Evolutionary conservation across 1,140 invertebrate genomes (phyloP).

Genomic region (Onthophagus taurus): DNA sequence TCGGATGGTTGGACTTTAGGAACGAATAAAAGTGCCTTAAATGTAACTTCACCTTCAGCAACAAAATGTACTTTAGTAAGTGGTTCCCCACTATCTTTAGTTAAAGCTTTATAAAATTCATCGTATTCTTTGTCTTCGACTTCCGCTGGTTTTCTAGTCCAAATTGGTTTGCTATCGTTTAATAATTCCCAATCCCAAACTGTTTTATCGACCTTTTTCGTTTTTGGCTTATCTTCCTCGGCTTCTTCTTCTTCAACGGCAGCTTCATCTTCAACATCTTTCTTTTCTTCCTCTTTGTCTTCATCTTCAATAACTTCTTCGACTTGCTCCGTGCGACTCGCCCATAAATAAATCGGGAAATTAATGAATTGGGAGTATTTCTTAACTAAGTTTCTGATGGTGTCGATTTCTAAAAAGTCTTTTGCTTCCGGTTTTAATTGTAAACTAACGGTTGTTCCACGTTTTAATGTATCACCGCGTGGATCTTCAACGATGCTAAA

Average conservation of each 20-base stretch:
- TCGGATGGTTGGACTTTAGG: conserved; percentile 85
- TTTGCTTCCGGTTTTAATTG: conserved; percentile 94
- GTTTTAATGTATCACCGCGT: conserved; percentile 50
- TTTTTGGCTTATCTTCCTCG: conserved; percentile 78
- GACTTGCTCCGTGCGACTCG: conserved; percentile 82
- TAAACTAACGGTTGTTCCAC: conserved; percentile 49
- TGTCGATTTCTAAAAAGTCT: conserved; percentile 90
- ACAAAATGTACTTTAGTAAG: conserved; percentile 90
- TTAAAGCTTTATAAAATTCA: conserved; percentile 90
- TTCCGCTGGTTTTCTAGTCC: conserved; percentile 85
- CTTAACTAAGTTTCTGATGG: conserved; percentile 81
- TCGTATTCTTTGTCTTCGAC: conserved; percentile 83
- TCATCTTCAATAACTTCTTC: conserved; percentile 58
- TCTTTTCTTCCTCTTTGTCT: conserved; percentile 28
- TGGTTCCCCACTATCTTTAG: conserved; percentile 83
- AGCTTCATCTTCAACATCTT: conserved; percentile 37
- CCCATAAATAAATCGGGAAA: conserved; percentile 96
- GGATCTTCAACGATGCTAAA: conserved; percentile 92
- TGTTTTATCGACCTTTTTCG: conserved; percentile 87
- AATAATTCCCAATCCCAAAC: conserved; percentile 97
- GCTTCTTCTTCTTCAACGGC: conserved; percentile 55
- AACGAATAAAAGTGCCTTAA: conserved; percentile 92
- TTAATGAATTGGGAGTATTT: conserved; percentile 99
- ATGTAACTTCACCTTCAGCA: conserved; percentile 97
- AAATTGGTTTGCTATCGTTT: conserved; percentile 95